Base-by-base conservation (phyloP, 2,113 vertebrate species). In the Rattus rattus region DNA sequence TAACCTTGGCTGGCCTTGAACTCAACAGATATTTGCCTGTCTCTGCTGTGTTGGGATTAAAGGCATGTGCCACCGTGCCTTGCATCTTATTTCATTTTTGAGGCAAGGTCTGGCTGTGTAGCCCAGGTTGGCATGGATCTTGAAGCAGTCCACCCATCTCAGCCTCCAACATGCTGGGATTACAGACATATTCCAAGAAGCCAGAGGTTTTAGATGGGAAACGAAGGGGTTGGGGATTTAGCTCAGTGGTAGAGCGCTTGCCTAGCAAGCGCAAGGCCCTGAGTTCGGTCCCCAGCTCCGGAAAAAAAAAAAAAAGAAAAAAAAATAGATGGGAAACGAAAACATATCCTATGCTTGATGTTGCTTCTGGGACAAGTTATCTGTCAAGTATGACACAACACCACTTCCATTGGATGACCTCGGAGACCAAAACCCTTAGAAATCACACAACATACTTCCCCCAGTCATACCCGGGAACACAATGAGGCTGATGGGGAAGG, bases 281-380 rank as follows among this genome's bases (percentile, higher is more conserved):
- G n/a, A n/a, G n/a, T n/a, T n/a, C n/a, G n/a, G n/a, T n/a, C n/a
- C n/a, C n/a, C n/a, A n/a, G n/a, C n/a, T n/a, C n/a, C n/a, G n/a
- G n/a, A n/a, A n/a, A n/a, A n/a, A n/a, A n/a, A n/a, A n/a, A n/a
- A n/a, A n/a, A n/a, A n/a, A n/a, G n/a, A n/a, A n/a, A n/a, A n/a
- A n/a, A n/a, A n/a, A n/a, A n/a, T 83, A 92, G 61, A 86, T 26
- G 49, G 61, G 54, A 90, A 95, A 39, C 77, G 69, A 95, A 91
- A 91, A 86, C 26, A 43, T 24, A 76, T n/a, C 54, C 52, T 67
- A n/a, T 52, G 70, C 26, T 67, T 86, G 77, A 54, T 77, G 54
- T 61, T 92, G 49, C 54, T 90, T 84, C 94, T 96, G 72, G 80
- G 83, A 75, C 12, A 77, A 61, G 33, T 88, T 36, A 54, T 70